These are phyloP conservation scores for Nemopilema nomurai DNA, from an alignment of 30 jellyfish, hydroid and myxozoan species.

Conservation along the genomic window DNA sequence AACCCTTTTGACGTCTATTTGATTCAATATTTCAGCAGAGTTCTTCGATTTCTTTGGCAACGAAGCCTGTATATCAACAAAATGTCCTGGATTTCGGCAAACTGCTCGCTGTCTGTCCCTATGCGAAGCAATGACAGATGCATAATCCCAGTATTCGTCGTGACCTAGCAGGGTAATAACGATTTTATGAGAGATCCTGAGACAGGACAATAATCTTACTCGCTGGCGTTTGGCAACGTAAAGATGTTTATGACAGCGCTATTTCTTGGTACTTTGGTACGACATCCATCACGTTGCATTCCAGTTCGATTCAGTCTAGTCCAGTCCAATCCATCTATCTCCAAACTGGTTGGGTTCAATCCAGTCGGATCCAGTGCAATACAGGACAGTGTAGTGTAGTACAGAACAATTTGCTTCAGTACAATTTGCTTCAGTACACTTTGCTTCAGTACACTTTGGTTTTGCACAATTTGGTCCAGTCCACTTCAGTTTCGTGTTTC, in stretches of 20 bases:
- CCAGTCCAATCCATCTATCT: not conserved
- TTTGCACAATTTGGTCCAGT: not conserved
- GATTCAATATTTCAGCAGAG: no score
- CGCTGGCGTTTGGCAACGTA: no score
- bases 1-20: not conserved
- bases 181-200: no score
- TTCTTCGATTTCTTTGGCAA: not conserved
- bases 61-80: not conserved
- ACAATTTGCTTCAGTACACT: not conserved
- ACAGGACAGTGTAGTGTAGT: not conserved
- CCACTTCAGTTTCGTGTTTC: not conserved
- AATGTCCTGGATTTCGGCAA: not conserved
- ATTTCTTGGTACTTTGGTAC: no score
- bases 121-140: not conserved
- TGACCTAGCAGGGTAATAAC: not conserved
- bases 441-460: not conserved
- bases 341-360: not conserved
- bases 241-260: no score
- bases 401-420: not conserved
- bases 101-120: no score
- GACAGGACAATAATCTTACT: no score
- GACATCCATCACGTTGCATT: no score
- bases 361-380: not conserved
- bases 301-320: no score
- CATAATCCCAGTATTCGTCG: not conserved